Conservation (phyloP, 2,113 vertebrate genomes). For the Corythoichthys haematopterus region DNA sequence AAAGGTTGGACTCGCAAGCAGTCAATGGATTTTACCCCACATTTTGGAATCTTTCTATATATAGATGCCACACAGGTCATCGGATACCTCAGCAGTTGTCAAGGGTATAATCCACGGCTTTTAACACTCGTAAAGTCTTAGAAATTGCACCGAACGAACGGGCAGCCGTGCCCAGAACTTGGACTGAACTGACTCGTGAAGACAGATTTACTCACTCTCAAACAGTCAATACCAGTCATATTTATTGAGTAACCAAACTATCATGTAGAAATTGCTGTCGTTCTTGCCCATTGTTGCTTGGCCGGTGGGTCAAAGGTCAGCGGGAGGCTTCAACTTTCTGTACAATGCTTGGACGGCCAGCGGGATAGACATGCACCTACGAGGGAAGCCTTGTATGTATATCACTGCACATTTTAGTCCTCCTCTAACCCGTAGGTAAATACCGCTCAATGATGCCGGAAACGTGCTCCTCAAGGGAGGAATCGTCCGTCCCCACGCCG, state of each 20-base stretch:
- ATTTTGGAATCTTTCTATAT: slow-evolving; percentile 45
- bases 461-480: slow-evolving; percentile 63
- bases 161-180: too few species aligned
- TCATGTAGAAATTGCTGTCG: too few species aligned
- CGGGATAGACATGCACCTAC: slow-evolving; percentile 80
- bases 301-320: background rate
- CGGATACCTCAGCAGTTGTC: slow-evolving; percentile 55
- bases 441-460: slow-evolving; percentile 69
- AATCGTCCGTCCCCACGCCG: slow-evolving; percentile 45
- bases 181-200: too few species aligned
- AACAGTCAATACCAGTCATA: too few species aligned
- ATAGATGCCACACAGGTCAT: slow-evolving; percentile 50
- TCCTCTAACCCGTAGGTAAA: background rate
- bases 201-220: too few species aligned
- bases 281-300: too few species aligned
- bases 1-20: slow-evolving; percentile 6
- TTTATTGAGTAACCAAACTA: too few species aligned
- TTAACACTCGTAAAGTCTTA: background rate
- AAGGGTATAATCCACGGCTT: slow-evolving; percentile 3
- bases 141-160: too few species aligned
- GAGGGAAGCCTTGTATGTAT: too few species aligned
- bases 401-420: too few species aligned
- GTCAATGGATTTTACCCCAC: slow-evolving; percentile 29
- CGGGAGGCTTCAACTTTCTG: slow-evolving; percentile 37
- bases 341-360: slow-evolving; percentile 72